These are phyloP conservation scores for Frieseomelitta varia DNA, from an alignment of 1,140 invertebrate genomes.

Conservation along the genomic window DNA sequence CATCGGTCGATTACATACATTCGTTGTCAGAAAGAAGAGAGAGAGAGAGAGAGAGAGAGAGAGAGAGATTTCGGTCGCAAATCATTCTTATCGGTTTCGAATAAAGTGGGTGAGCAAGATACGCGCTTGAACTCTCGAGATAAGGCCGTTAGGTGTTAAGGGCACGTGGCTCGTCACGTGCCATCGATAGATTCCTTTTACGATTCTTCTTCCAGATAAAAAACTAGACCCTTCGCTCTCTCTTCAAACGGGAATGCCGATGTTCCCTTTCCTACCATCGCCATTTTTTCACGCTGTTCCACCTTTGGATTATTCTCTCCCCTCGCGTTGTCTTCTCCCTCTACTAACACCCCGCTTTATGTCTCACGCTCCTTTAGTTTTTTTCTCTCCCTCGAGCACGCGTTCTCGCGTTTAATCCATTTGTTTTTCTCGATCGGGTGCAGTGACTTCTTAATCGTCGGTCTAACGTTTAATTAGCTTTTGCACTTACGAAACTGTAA, in stretches of 20 bases:
- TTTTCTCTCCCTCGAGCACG: conserved; percentile 18
- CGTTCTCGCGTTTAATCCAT: conserved; percentile 38
- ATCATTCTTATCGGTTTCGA: conserved; percentile 45
- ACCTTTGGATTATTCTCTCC: too few species aligned
- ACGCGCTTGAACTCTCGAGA: conserved; percentile 16
- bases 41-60: too few species aligned
- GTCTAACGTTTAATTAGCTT: too few species aligned
- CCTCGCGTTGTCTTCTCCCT: neutral
- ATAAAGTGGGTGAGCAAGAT: conserved; percentile 25
- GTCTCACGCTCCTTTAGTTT: conserved; percentile 16
- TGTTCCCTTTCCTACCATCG: neutral
- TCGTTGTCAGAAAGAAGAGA: accelerated
- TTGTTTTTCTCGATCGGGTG: neutral
- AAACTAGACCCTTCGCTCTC: conserved; percentile 23
- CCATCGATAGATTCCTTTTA: conserved; percentile 17
- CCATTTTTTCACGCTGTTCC: neutral
- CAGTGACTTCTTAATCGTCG: neutral
- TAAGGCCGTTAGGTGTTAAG: conserved; percentile 34
- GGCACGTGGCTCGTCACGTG: conserved; percentile 44
- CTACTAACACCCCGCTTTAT: neutral
- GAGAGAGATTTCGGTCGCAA: neutral
- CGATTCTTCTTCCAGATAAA: conserved; percentile 21
- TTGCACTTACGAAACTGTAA: too few species aligned
- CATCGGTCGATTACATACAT: too few species aligned
- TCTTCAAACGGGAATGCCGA: neutral